Evolutionary conservation across 35 echinoderm and acorn worm species (phyloP).

Genomic region (Acanthaster planci): DNA sequence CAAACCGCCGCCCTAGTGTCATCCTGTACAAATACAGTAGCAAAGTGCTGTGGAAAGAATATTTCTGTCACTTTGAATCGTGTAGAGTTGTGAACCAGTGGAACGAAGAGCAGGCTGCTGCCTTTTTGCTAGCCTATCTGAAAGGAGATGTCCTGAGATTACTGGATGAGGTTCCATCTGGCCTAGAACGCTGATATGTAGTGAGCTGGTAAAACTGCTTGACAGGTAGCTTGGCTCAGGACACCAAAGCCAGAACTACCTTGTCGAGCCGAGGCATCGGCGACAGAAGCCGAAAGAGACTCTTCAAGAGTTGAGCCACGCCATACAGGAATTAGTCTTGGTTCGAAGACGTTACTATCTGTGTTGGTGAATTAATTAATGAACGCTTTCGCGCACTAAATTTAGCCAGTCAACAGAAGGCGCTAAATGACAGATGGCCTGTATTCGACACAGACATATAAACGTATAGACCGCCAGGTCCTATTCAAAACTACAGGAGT

Average conservation of each 20-base stretch:
- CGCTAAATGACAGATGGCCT: too few species aligned
- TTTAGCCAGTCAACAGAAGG: too few species aligned
- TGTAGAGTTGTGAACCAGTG: constrained; percentile 12
- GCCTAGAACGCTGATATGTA: neutral
- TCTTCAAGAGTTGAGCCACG: constrained; percentile 37
- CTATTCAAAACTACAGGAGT: too few species aligned
- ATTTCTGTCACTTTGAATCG: constrained; percentile 1
- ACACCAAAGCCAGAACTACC: constrained; percentile 12
- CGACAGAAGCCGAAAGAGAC: neutral
- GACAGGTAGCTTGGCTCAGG: constrained; percentile 24
- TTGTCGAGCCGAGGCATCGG: neutral
- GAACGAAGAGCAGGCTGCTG: constrained; percentile 10
- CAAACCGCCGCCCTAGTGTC: neutral
- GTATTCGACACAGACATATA: too few species aligned
- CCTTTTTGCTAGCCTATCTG: constrained; percentile 1
- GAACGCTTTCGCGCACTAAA: too few species aligned
- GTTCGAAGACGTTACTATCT: too few species aligned
- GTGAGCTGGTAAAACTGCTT: neutral
- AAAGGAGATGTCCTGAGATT: neutral
- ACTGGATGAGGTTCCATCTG: neutral
- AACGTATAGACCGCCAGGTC: too few species aligned
- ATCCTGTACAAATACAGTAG: constrained; percentile 17
- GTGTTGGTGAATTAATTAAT: too few species aligned
- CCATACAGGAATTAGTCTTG: constrained; percentile 41
- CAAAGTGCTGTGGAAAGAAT: constrained; percentile 9